These are phyloP conservation scores for Drosophila lowei DNA, from an alignment of 1,140 invertebrate genomes.

Conservation along the genomic window DNA sequence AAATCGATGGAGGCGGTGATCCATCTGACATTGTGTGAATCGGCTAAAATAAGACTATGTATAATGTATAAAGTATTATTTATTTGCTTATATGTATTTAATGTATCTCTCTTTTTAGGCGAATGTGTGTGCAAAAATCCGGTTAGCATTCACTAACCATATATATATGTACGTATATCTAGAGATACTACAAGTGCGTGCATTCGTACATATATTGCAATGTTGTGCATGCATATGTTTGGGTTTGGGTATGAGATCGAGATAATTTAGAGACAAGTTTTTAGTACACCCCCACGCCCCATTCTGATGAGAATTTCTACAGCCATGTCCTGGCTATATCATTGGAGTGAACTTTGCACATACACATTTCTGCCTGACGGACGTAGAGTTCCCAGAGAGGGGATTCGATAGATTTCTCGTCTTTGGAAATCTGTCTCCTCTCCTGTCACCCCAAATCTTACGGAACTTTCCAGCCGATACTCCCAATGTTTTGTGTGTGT, in stretches of 20 bases:
- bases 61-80: slow-evolving; percentile 29
- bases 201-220: slow-evolving; percentile 1
- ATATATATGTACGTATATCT: slow-evolving; percentile 4
- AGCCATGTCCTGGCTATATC: too few relatives aligned
- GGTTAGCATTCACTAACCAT: slow-evolving; percentile 33
- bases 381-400: too few relatives aligned
- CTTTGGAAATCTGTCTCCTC: too few relatives aligned
- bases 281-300: too few relatives aligned
- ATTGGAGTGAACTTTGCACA: too few relatives aligned
- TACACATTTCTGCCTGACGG: too few relatives aligned
- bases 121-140: slow-evolving; percentile 36
- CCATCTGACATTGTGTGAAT: slow-evolving; percentile 81
- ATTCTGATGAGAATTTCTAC: too few relatives aligned
- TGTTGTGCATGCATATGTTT: not conserved
- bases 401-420: too few relatives aligned
- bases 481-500: too few relatives aligned
- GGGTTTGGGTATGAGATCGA: not conserved
- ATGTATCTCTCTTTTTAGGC: slow-evolving; percentile 1
- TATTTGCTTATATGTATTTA: slow-evolving; percentile 21
- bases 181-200: slow-evolving; percentile 6
- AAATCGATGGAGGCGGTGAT: slow-evolving; percentile 81
- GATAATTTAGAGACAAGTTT: slow-evolving; percentile 1
- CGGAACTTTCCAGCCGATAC: too few relatives aligned
- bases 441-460: too few relatives aligned
- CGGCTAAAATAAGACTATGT: slow-evolving; percentile 47